phyloP scores from a whole-genome alignment of 1,140 invertebrate species.

The Caerostris extrusa region DNA sequence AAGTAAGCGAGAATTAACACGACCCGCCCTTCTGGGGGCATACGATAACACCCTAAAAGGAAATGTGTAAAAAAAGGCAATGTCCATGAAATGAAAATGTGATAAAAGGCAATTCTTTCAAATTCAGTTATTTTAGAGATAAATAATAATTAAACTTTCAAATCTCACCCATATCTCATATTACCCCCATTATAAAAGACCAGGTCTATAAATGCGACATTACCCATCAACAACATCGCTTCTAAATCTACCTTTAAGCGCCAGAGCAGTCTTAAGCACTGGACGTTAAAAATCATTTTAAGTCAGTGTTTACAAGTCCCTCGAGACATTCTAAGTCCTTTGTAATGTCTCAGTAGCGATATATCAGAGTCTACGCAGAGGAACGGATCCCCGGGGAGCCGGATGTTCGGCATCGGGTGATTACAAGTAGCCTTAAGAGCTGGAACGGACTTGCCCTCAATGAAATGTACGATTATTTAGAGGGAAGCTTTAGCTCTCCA shows the following conservation, averaged over 20 bases:
- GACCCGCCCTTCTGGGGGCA: too few relatives aligned
- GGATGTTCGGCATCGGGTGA: neutral
- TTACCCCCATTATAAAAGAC: neutral
- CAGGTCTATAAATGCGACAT: neutral
- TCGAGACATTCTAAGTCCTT: slow-evolving; percentile 34
- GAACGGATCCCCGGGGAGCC: neutral
- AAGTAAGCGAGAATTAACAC: too few relatives aligned
- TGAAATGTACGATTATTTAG: slow-evolving; percentile 27
- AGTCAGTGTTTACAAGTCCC: slow-evolving; percentile 50
- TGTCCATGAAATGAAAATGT: too few relatives aligned
- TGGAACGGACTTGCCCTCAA: neutral
- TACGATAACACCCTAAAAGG: too few relatives aligned
- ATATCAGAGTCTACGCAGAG: slow-evolving; percentile 13
- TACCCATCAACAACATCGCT: slow-evolving; percentile 22
- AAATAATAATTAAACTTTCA: neutral
- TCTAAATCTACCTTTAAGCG: slow-evolving; percentile 48
- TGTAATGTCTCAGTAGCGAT: slow-evolving; percentile 41
- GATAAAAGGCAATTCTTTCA: too few relatives aligned
- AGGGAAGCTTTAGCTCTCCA: neutral
- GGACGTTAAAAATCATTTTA: slow-evolving; percentile 40
- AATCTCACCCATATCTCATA: neutral
- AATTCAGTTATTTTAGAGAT: too few relatives aligned
- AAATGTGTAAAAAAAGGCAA: too few relatives aligned
- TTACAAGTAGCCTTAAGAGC: slow-evolving; percentile 35
- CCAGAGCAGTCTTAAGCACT: slow-evolving; percentile 9